Conservation (phyloP, 92 coral and sea anemone species). For the Ricordea florida region DNA sequence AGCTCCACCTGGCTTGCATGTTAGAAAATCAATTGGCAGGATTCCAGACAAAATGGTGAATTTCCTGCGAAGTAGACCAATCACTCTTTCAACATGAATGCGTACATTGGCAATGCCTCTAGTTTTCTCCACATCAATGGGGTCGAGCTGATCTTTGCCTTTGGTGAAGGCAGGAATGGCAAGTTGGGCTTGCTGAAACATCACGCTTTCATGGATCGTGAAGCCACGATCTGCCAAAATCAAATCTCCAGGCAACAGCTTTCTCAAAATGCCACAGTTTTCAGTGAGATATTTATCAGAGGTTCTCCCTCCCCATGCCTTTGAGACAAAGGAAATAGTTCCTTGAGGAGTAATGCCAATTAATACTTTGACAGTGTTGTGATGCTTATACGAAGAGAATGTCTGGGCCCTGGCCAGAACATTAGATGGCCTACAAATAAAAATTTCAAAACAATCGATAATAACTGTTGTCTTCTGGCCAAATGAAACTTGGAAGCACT, state of each 20-base stretch:
- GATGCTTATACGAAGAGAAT: slow-evolving; percentile 43
- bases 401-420: slow-evolving; percentile 55
- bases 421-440: slow-evolving; percentile 38
- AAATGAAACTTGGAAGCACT: slow-evolving; percentile 40
- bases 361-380: slow-evolving; percentile 55
- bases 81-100: slow-evolving; percentile 37
- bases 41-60: slow-evolving; percentile 3
- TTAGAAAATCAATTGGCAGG: slow-evolving; percentile 6
- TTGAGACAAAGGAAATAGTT: slow-evolving; percentile 51
- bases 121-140: slow-evolving; percentile 30
- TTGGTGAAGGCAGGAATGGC: slow-evolving; percentile 31
- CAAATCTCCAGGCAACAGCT: slow-evolving; percentile 46
- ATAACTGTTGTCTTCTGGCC: slow-evolving; percentile 48
- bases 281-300: slow-evolving; percentile 45
- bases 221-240: slow-evolving; percentile 63
- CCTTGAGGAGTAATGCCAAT: slow-evolving; percentile 70
- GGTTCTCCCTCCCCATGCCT: slow-evolving; percentile 55
- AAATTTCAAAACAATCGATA: slow-evolving; percentile 57
- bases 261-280: slow-evolving; percentile 22
- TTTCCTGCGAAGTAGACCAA: slow-evolving; percentile 17
- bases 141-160: slow-evolving; percentile 25
- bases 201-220: not conserved
- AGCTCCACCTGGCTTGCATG: not conserved
- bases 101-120: slow-evolving; percentile 39
- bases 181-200: slow-evolving; percentile 10